These are phyloP conservation scores for Charaxes varanes DNA, from an alignment of 1,140 invertebrate species.

Conservation along the genomic window DNA sequence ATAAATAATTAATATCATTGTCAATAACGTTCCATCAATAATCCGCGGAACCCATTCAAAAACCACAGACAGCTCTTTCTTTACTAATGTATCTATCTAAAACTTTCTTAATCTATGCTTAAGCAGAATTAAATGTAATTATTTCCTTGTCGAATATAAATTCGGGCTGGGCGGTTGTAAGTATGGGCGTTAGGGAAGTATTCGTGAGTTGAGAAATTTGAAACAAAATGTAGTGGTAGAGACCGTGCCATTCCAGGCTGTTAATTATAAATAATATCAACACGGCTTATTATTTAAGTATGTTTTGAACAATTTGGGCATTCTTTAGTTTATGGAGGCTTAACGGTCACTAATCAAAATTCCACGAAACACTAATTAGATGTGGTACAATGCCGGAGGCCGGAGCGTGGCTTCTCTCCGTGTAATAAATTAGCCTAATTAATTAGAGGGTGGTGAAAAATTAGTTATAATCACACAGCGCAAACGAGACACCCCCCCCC, in stretches of 20 bases:
- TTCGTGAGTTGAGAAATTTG: not conserved
- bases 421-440: conserved; percentile 32
- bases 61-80: too few species aligned
- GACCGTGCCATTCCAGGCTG: conserved; percentile 8
- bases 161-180: not conserved
- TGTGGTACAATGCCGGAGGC: conserved; percentile 1
- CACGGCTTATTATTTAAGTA: conserved; percentile 8
- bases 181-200: not conserved
- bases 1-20: too few species aligned
- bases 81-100: too few species aligned
- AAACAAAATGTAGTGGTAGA: not conserved
- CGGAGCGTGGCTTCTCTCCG: conserved; percentile 11
- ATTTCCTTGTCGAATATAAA: conserved; percentile 10
- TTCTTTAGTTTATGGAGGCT: conserved; percentile 12
- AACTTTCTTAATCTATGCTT: too few species aligned
- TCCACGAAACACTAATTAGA: conserved; percentile 21
- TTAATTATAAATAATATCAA: conserved; percentile 13
- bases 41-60: too few species aligned
- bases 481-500: too few species aligned
- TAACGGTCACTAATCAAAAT: conserved; percentile 24
- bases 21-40: too few species aligned
- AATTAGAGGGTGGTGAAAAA: conserved; percentile 24
- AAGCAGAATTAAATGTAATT: conserved; percentile 2
- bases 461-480: conserved; percentile 19
- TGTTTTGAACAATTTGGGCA: conserved; percentile 10